Evolutionary conservation across 2,113 vertebrate species (phyloP).

Genomic region (Acrocephalus arundinaceus): DNA sequence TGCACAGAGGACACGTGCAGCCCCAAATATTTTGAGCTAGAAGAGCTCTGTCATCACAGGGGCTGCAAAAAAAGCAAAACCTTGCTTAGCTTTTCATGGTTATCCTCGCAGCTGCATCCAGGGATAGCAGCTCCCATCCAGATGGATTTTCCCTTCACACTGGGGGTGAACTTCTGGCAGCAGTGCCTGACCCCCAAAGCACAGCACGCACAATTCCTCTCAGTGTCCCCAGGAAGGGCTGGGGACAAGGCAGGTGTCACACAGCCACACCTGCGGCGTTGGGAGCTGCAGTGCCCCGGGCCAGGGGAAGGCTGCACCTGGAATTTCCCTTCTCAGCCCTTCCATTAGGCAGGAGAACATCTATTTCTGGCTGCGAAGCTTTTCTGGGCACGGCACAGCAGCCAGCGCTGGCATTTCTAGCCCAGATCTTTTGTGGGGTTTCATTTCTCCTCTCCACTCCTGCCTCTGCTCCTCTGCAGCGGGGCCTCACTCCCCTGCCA

Average conservation of each 20-base stretch:
- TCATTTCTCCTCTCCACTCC: not conserved
- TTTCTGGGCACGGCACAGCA: not conserved
- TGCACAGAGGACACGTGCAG: not conserved
- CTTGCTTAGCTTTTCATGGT: not conserved
- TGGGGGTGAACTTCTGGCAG: not conserved
- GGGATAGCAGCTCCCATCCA: not conserved
- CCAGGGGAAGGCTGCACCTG: not conserved
- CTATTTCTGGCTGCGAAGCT: not conserved
- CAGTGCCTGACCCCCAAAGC: not conserved
- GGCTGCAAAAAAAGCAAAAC: not conserved
- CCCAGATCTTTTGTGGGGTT: not conserved
- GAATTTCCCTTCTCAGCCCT: not conserved
- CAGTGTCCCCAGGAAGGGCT: not conserved
- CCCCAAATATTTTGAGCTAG: not conserved
- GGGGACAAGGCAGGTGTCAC: not conserved
- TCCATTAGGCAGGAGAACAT: not conserved
- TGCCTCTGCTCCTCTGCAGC: not conserved
- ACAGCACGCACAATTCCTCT: rapidly evolving
- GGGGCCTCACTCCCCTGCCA: rapidly evolving
- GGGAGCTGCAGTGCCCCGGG: not conserved
- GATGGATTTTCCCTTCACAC: not conserved
- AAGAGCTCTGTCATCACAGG: not conserved
- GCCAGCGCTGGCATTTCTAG: not conserved
- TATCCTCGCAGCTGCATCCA: not conserved
- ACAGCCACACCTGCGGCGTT: not conserved